Percentiles rank a stretch among this genome's conserved stretches.
phyloP scores from a whole-genome alignment of 2,113 vertebrate species.

The Alaudala cheleensis region DNA sequence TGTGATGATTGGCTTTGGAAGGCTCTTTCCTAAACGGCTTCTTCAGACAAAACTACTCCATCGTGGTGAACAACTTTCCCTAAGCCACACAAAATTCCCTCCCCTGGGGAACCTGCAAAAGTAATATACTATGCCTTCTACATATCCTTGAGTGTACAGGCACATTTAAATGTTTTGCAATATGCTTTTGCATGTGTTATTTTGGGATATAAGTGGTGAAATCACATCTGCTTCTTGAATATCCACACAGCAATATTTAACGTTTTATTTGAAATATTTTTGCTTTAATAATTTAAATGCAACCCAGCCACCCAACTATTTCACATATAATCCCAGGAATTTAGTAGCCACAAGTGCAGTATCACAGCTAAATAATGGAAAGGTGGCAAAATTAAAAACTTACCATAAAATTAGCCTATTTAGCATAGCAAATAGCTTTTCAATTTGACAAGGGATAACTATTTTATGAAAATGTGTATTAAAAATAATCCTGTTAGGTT shows the following conservation, averaged over 20 bases:
- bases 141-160: neutral
- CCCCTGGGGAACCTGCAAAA: neutral
- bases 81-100: neutral
- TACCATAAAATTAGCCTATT: neutral
- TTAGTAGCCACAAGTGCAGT: neutral
- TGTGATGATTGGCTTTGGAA: rapidly evolving
- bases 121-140: too few species aligned
- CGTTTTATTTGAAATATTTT: neutral
- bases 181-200: neutral
- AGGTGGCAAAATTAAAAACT: constrained; percentile 11
- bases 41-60: neutral
- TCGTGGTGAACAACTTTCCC: neutral
- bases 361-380: constrained; percentile 3
- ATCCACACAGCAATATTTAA: neutral
- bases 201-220: neutral
- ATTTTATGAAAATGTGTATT: constrained; percentile 3
- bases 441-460: neutral
- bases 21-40: neutral
- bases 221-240: neutral
- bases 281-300: constrained; percentile 34
- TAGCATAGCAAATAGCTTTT: constrained; percentile 17
- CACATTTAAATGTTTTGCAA: neutral
- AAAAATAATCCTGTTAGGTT: constrained; percentile 7
- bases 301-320: neutral
- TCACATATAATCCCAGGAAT: neutral